A percentile compares a stretch with the other conserved stretches of the same genome.
These are phyloP conservation scores for Tenebrosternarchus preto DNA, from an alignment of 2,113 vertebrate species.

Conservation along the genomic window DNA sequence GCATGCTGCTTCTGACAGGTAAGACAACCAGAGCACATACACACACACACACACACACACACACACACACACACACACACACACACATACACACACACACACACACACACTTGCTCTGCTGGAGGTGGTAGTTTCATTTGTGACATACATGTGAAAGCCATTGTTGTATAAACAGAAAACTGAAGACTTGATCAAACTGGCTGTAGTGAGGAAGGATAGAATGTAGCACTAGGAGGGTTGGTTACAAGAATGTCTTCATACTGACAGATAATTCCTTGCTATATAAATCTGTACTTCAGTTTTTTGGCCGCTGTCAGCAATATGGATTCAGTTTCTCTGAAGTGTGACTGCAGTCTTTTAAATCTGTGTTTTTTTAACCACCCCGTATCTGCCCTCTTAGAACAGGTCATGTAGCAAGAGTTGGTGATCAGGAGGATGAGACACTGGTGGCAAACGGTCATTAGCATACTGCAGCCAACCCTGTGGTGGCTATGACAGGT, in stretches of 20 bases:
- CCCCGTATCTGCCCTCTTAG: neutral
- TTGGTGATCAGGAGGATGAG: conserved; percentile 24
- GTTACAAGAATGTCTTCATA: neutral
- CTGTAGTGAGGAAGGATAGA: no score
- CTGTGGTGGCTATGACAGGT: conserved; percentile 50
- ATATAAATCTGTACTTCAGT: no score
- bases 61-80: conserved; percentile 30
- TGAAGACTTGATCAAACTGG: neutral
- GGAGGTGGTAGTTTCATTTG: conserved; percentile 34
- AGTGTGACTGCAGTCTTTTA: no score
- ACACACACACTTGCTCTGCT: conserved; percentile 32
- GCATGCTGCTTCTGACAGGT: conserved; percentile 54
- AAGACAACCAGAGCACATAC: conserved; percentile 32
- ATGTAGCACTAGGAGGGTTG: no score
- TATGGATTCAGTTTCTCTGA: no score
- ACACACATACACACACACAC: conserved; percentile 49
- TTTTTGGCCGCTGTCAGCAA: no score
- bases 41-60: conserved; percentile 35
- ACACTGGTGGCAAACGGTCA: conserved; percentile 54
- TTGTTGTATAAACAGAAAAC: neutral
- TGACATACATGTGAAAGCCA: conserved; percentile 12
- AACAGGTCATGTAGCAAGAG: conserved; percentile 6
- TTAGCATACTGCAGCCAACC: conserved; percentile 53
- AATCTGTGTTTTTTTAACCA: no score
- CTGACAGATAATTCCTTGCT: neutral